Evolutionary conservation across 2,113 vertebrate species (phyloP).

Genomic region (Aythya baeri): DNA sequence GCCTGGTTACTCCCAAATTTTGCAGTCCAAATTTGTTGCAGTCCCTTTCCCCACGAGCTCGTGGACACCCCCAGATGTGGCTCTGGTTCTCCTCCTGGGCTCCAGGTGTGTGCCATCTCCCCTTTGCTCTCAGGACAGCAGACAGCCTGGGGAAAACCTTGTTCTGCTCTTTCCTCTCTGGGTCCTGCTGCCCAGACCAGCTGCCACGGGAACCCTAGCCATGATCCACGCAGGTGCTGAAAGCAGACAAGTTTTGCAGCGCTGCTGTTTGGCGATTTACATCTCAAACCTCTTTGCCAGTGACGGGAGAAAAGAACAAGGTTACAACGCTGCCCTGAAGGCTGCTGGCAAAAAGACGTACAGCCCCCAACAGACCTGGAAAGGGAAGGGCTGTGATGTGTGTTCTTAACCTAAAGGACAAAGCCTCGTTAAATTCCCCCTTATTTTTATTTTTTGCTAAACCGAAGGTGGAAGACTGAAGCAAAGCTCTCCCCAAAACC

Average conservation of each 20-base stretch:
- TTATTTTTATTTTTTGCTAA: neutral
- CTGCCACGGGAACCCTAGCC: neutral
- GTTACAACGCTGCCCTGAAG: neutral
- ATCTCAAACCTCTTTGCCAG: neutral
- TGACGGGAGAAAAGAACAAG: neutral
- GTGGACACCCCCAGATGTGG: neutral
- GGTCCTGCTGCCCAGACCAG: neutral
- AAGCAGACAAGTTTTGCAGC: neutral
- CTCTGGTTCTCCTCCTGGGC: neutral
- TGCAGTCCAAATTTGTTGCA: neutral
- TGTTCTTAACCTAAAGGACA: neutral
- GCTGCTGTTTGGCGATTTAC: neutral
- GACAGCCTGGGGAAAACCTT: rapidly evolving
- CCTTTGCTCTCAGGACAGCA: neutral
- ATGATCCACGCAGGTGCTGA: neutral
- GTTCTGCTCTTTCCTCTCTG: neutral
- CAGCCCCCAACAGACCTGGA: neutral
- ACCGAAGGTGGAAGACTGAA: neutral
- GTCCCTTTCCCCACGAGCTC: neutral
- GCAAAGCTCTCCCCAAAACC: neutral
- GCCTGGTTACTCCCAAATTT: neutral
- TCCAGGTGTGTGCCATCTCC: neutral
- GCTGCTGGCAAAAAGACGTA: neutral
- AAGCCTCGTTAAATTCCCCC: neutral
- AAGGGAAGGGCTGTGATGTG: neutral